Evolutionary conservation across 1,140 invertebrate genomes (phyloP).

Genomic region (Nomia melanderi): DNA sequence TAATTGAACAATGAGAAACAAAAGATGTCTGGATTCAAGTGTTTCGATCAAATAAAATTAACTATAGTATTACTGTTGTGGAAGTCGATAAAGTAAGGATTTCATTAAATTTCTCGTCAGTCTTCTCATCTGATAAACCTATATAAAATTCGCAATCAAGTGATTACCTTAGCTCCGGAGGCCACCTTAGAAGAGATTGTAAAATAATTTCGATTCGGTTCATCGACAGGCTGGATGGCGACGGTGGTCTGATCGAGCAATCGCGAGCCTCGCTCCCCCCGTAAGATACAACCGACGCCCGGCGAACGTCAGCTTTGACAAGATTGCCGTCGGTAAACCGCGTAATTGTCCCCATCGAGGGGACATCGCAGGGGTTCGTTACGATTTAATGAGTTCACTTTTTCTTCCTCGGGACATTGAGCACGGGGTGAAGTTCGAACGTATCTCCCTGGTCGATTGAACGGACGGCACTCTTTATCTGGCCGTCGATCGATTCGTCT

Average conservation of each 20-base stretch:
- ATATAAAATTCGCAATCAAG: too few relatives aligned
- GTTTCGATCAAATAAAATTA: too few relatives aligned
- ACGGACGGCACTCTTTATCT: slow-evolving; percentile 6
- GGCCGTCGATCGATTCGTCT: background rate
- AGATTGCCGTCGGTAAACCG: slow-evolving; percentile 12
- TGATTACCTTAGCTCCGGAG: too few relatives aligned
- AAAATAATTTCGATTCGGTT: background rate
- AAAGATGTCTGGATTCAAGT: too few relatives aligned
- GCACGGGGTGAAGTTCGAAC: slow-evolving; percentile 1
- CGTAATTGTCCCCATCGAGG: background rate
- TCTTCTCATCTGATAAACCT: too few relatives aligned
- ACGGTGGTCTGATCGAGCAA: background rate
- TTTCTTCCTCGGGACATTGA: slow-evolving; percentile 9
- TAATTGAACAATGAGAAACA: too few relatives aligned
- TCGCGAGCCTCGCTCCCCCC: background rate
- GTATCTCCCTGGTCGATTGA: background rate
- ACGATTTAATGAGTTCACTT: slow-evolving; percentile 11
- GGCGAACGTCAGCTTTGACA: slow-evolving; percentile 7
- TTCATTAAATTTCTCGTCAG: too few relatives aligned
- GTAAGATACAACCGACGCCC: background rate
- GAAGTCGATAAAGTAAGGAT: too few relatives aligned
- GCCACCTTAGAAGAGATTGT: background rate
- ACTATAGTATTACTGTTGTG: too few relatives aligned
- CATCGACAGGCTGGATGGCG: background rate
- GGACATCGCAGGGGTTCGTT: slow-evolving; percentile 8